Evolutionary conservation across 2,113 vertebrate genomes (phyloP).

Genomic region (Gopherus evgoodei): DNA sequence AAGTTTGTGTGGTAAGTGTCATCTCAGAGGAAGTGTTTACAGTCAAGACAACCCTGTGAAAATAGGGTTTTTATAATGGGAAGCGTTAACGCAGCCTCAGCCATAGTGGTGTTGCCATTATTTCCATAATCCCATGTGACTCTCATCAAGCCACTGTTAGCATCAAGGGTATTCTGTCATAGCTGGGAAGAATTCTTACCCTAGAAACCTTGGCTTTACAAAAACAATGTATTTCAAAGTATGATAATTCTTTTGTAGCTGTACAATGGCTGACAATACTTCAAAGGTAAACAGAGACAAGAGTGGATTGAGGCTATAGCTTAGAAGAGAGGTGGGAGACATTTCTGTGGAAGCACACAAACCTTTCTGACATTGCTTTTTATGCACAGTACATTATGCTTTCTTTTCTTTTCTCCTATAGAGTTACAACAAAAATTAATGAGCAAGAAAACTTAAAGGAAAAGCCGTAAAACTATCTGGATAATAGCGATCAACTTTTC

Average conservation of each 20-base stretch:
- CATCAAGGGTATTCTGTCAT: constrained; percentile 64
- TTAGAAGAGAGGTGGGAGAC: constrained; percentile 41
- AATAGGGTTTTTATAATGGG: neutral
- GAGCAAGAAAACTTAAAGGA: neutral
- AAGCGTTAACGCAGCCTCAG: constrained; percentile 6
- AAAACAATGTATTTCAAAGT: constrained; percentile 47
- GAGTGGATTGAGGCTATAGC: constrained; percentile 29
- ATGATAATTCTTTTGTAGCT: constrained; percentile 67
- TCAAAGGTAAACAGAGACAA: constrained; percentile 60
- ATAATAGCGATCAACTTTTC: neutral
- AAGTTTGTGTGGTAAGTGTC: neutral
- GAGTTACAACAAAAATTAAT: constrained; percentile 8
- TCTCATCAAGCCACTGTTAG: constrained; percentile 52
- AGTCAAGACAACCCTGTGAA: neutral
- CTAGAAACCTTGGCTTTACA: constrained; percentile 53
- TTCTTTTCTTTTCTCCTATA: neutral
- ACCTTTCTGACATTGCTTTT: constrained; percentile 23
- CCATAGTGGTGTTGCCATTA: neutral
- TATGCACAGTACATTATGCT: neutral
- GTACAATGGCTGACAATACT: constrained; percentile 60
- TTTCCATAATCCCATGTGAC: constrained; percentile 37
- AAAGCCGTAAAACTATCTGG: neutral
- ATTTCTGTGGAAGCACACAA: constrained; percentile 25
- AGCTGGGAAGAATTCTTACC: constrained; percentile 60
- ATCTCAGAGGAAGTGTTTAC: neutral